These are phyloP conservation scores for Corythornis cristatus DNA, from an alignment of 2,113 vertebrate species.

Conservation along the genomic window DNA sequence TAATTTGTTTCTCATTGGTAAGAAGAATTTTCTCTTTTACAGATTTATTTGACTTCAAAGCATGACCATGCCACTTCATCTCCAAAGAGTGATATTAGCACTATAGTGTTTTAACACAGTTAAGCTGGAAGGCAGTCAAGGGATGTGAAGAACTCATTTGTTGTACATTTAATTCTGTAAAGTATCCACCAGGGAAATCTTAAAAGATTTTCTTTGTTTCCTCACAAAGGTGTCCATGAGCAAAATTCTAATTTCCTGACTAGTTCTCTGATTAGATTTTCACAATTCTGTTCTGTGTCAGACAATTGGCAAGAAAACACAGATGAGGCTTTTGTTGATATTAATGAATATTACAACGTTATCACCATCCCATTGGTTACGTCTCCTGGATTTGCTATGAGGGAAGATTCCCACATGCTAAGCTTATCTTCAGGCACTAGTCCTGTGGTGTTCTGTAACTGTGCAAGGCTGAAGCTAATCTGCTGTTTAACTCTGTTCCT, in stretches of 20 bases:
- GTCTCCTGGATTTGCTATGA: not conserved
- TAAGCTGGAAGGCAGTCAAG: conserved; percentile 35
- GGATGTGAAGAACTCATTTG: not conserved
- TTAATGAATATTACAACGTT: conserved; percentile 13
- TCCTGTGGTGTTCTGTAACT: not conserved
- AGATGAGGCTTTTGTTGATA: not conserved
- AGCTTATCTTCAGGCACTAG: conserved; percentile 40
- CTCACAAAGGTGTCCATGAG: not conserved
- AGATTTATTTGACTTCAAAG: conserved; percentile 2
- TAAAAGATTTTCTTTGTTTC: conserved; percentile 15
- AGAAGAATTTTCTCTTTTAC: not conserved
- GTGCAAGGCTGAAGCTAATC: not conserved
- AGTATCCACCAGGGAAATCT: conserved; percentile 12
- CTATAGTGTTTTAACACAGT: conserved; percentile 3
- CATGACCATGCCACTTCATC: not conserved
- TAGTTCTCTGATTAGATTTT: conserved; percentile 9
- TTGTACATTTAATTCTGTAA: conserved; percentile 8
- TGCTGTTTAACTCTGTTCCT: conserved; percentile 9
- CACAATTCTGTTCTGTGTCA: not conserved
- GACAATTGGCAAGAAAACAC: conserved; percentile 4
- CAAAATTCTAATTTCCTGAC: conserved; percentile 35
- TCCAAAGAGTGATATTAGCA: conserved; percentile 24
- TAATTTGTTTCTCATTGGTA: not conserved
- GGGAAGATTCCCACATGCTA: not conserved
- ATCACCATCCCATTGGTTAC: not conserved